A percentile compares a stretch with the other conserved stretches of the same genome.
These are phyloP conservation scores for Drosophila sproati DNA, from an alignment of 1,140 invertebrate species.

Conservation along the genomic window DNA sequence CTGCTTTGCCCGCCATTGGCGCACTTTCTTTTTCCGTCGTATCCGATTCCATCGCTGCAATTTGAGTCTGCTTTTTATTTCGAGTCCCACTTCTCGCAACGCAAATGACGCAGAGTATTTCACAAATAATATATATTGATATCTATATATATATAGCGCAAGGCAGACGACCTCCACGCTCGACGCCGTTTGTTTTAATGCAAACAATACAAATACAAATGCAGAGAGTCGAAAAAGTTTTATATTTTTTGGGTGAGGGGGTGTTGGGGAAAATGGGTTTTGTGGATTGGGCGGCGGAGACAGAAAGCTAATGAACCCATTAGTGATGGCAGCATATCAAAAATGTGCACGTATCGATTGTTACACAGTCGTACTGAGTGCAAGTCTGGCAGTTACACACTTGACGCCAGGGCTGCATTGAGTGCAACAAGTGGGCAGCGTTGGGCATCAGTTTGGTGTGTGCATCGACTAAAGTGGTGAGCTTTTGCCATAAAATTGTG, in stretches of 20 bases:
- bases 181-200: constrained; percentile 56
- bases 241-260: constrained; percentile 22
- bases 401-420: background rate
- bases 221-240: constrained; percentile 27
- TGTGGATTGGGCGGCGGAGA: constrained; percentile 39
- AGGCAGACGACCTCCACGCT: constrained; percentile 35
- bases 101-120: constrained; percentile 51
- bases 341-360: constrained; percentile 24
- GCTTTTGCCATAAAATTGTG: background rate
- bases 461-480: background rate
- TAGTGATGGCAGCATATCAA: constrained; percentile 37
- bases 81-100: constrained; percentile 1
- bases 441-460: background rate
- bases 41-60: constrained; percentile 68
- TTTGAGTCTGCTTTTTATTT: constrained; percentile 21
- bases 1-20: constrained; percentile 13
- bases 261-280: constrained; percentile 42
- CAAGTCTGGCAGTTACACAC: background rate
- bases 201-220: constrained; percentile 59
- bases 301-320: constrained; percentile 59
- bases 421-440: constrained; percentile 9
- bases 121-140: constrained; percentile 17
- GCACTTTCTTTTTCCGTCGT: constrained; percentile 65
- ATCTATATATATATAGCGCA: constrained; percentile 22
- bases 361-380: background rate